Conservation (phyloP, 2,113 vertebrate species). For the Tetrax tetrax region DNA sequence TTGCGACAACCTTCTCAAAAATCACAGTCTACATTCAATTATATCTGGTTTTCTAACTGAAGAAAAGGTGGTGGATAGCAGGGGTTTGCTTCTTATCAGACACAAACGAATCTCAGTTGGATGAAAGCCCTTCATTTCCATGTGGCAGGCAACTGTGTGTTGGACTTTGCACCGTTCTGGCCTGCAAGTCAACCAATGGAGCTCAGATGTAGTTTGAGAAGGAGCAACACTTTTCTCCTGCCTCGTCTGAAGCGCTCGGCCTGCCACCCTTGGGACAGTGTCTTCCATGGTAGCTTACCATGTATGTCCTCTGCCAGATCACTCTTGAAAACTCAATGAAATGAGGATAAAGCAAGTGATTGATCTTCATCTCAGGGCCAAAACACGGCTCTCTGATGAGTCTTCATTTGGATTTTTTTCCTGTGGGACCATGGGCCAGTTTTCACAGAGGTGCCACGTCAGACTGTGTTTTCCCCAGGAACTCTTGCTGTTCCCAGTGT, state of each 20-base stretch:
- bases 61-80: background rate
- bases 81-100: background rate
- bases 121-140: background rate
- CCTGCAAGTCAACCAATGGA: background rate
- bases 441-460: background rate
- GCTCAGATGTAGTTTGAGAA: background rate
- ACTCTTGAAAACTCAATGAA: fast-evolving
- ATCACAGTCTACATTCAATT: background rate
- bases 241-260: background rate
- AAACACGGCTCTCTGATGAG: background rate
- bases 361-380: background rate
- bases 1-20: background rate
- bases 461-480: background rate
- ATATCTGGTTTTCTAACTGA: background rate
- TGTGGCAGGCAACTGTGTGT: background rate
- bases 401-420: background rate
- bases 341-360: background rate
- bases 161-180: background rate
- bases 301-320: background rate
- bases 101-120: background rate
- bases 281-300: background rate
- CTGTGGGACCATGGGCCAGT: fast-evolving
- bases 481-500: background rate
- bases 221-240: background rate
- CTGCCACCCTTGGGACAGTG: background rate